Evolutionary conservation across 2,888 invertebrate species (phyloP), one percentile per base, ranked within the genome.

Genomic region (Anoplius nigerrimus): DNA sequence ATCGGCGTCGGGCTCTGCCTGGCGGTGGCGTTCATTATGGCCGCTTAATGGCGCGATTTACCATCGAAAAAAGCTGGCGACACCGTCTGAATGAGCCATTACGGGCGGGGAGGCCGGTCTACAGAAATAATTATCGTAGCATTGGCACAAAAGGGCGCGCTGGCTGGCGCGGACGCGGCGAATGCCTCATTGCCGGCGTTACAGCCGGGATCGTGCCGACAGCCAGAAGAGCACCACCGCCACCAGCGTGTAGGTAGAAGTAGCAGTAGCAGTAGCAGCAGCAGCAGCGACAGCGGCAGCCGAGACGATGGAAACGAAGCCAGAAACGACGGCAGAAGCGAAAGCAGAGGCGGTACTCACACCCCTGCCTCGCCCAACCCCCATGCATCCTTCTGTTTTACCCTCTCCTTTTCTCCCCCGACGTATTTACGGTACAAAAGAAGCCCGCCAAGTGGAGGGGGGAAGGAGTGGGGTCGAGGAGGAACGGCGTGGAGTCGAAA

Each of bases 51-150:
- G 85, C 79, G 78, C 84, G 82, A 86, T 86, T 86, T 85, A 80
- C 83, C 80, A 85, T 84, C 85, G 83, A 83, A 80, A 78, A 83
- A 81, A 78, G 81, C 79, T 75, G 76, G 77, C 83, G 82, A 85
- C 82, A 84, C 82, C 77, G 65, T 66, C 83, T 85, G 87, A 87
- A 88, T 88, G 88, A 88, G 87, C 86, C 87, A 88, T 88, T 88
- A 87, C 82, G 82, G 79, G n/a, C n/a, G n/a, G n/a, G n/a, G n/a
- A n/a, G 74, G 68, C 75, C 81, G 75, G 78, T 81, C 81, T 82
- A 84, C 84, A 86, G 84, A 84, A 85, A 86, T 87, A 87, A 88
- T 87, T 87, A 87, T 87, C 87, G 84, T 84, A 82, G 82, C 79
- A 72, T 76, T 71, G 72, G 69, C 78, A 84, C 83, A 84, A 86